These are phyloP conservation scores for Drosophila bipectinata DNA, from an alignment of 1,140 invertebrate genomes.

Conservation along the genomic window DNA sequence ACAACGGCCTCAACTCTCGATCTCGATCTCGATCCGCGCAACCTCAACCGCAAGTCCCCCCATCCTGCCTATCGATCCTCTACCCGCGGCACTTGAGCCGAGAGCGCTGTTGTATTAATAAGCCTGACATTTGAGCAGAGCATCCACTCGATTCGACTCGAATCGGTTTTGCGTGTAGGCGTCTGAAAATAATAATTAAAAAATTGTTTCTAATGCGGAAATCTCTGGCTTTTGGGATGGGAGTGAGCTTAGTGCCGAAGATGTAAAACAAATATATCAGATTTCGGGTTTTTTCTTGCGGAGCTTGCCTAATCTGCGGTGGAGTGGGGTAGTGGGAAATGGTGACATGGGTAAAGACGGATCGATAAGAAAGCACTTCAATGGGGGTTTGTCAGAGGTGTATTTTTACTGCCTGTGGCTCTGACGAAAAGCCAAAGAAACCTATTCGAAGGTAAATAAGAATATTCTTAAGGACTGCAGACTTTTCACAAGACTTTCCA, in stretches of 20 bases:
- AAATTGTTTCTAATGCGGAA: conserved; percentile 76
- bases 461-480: too few species aligned
- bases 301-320: conserved; percentile 30
- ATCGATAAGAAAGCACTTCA: conserved; percentile 43
- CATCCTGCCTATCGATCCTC: conserved; percentile 19
- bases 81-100: conserved; percentile 9
- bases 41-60: conserved; percentile 35
- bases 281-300: conserved; percentile 62
- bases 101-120: conserved; percentile 58
- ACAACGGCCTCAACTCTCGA: conserved; percentile 42
- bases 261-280: conserved; percentile 80
- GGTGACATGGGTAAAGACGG: conserved; percentile 45
- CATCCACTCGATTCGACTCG: conserved; percentile 38
- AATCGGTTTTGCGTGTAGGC: conserved; percentile 58
- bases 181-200: conserved; percentile 80
- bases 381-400: neutral
- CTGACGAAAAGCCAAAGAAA: too few species aligned
- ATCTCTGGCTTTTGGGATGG: conserved; percentile 47
- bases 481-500: too few species aligned
- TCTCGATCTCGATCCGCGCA: conserved; percentile 21
- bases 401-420: too few species aligned
- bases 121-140: conserved; percentile 75
- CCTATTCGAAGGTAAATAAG: too few species aligned
- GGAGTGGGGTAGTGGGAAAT: conserved; percentile 14
- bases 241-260: conserved; percentile 71